These are phyloP conservation scores for Microcebus jonahi DNA, from an alignment of 2,113 vertebrate species.

Conservation along the genomic window DNA sequence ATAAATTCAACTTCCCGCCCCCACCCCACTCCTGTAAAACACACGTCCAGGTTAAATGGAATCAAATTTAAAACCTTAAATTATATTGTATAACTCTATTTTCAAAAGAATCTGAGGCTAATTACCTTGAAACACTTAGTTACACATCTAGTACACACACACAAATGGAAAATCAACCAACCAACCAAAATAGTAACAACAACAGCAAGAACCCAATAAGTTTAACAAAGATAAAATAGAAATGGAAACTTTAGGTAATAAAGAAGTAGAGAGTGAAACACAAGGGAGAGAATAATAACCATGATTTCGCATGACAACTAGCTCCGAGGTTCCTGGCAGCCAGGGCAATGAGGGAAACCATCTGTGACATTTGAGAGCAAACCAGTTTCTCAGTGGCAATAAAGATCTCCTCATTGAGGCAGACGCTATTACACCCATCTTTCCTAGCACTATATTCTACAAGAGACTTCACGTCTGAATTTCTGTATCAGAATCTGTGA, in stretches of 20 bases:
- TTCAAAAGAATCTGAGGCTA: neutral
- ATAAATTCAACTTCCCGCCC: neutral
- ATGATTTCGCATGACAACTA: accelerated
- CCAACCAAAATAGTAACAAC: neutral
- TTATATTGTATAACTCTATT: neutral
- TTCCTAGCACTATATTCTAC: neutral
- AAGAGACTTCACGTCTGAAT: neutral
- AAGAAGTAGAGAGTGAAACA: neutral
- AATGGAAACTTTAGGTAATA: neutral
- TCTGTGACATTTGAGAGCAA: neutral
- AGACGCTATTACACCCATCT: neutral
- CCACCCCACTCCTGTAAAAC: neutral
- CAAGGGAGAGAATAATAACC: neutral
- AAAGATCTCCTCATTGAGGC: accelerated
- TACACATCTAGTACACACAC: neutral
- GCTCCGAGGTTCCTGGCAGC: neutral
- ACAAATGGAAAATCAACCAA: neutral
- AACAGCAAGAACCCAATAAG: neutral
- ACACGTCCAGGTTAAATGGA: neutral
- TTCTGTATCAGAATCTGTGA: neutral
- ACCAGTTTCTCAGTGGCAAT: neutral
- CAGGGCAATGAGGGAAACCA: neutral
- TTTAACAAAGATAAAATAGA: neutral
- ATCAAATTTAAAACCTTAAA: neutral
- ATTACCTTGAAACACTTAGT: neutral